Percentiles rank a stretch among this genome's conserved stretches.
These are phyloP conservation scores for Dicycla oo DNA, from an alignment of 2,888 invertebrate species.

Conservation along the genomic window DNA sequence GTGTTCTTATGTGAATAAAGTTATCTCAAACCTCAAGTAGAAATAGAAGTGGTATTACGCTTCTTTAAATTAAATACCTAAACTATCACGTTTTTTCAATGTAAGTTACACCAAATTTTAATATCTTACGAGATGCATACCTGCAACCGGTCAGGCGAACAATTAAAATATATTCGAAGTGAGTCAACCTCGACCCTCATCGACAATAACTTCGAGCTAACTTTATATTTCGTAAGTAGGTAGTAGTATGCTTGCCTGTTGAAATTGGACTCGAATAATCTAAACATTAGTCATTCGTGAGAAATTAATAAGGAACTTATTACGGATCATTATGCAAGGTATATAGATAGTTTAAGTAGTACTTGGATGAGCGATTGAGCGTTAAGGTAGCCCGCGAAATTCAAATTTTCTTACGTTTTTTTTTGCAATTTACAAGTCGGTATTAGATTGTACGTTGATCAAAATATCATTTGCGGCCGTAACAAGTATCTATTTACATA, in stretches of 20 bases:
- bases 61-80: not conserved
- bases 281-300: conserved; percentile 56
- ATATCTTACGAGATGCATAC: conserved; percentile 50
- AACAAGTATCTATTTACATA: no score
- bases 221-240: conserved; percentile 54
- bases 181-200: conserved; percentile 63
- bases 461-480: no score
- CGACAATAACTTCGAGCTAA: conserved; percentile 52
- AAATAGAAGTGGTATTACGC: not conserved
- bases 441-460: no score
- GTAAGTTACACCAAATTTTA: conserved; percentile 37
- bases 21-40: not conserved
- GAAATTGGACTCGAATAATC: conserved; percentile 41
- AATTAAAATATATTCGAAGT: conserved; percentile 67
- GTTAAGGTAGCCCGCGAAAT: no score
- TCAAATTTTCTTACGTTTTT: no score
- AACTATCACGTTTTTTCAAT: conserved; percentile 14
- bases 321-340: conserved; percentile 20
- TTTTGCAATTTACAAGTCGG: no score
- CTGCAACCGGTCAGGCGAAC: conserved; percentile 52
- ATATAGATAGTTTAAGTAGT: not conserved
- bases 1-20: no score
- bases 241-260: conserved; percentile 43
- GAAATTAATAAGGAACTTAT: conserved; percentile 18
- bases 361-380: not conserved